Evolutionary conservation across 2,113 vertebrate species (phyloP).

Genomic region (Rhea pennata): DNA sequence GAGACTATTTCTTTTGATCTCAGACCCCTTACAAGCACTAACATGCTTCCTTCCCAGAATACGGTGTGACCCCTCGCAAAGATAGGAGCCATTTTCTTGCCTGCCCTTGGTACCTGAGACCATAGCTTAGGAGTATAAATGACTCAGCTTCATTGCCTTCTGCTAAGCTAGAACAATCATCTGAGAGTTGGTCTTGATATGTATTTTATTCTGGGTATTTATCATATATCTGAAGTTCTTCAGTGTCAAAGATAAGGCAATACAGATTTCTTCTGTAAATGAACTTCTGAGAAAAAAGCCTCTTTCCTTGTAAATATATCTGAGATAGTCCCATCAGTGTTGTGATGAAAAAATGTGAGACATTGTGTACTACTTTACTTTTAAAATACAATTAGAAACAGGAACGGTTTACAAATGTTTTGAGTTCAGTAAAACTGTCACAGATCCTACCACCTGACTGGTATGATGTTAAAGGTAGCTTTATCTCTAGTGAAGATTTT

Average conservation of each 20-base stretch:
- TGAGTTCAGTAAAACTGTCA: background rate
- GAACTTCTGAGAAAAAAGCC: background rate
- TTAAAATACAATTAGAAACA: background rate
- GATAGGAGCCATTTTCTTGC: background rate
- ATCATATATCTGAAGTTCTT: background rate
- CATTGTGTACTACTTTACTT: background rate
- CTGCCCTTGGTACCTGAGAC: fast-evolving
- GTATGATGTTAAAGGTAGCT: background rate
- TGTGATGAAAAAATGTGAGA: background rate
- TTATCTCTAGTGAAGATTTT: background rate
- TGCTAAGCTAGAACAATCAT: background rate
- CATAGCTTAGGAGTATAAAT: background rate
- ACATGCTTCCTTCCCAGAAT: fast-evolving
- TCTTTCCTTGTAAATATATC: background rate
- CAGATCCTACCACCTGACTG: background rate
- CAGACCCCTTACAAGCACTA: background rate
- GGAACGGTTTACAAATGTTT: background rate
- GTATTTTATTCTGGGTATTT: background rate
- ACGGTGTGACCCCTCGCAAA: background rate
- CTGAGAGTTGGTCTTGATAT: background rate
- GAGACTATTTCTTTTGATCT: background rate
- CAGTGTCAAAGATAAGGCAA: background rate
- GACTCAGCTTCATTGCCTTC: background rate
- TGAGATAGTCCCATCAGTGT: background rate
- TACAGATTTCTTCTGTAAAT: background rate